Evolutionary conservation across 1,140 invertebrate species (phyloP).

Genomic region (Sitodiplosis mosellana): DNA sequence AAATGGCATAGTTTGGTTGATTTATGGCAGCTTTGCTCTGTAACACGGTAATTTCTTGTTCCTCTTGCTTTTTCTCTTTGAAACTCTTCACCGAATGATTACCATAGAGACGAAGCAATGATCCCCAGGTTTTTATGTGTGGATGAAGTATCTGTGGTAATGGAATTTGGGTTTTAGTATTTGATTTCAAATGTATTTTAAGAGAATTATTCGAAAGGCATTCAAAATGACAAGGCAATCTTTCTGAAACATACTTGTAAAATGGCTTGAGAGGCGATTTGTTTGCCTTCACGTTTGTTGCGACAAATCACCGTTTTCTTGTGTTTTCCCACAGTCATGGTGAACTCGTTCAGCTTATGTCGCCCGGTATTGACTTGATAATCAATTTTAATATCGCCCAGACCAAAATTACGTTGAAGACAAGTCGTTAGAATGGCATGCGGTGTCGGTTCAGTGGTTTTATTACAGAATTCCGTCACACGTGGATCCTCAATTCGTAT

Average conservation of each 20-base stretch:
- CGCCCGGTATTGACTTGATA: conserved; percentile 77
- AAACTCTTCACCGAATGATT: conserved; percentile 80
- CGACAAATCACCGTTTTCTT: conserved; percentile 74
- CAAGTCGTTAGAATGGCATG: conserved; percentile 86
- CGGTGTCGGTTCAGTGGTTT: conserved; percentile 86
- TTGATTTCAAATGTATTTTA: background rate
- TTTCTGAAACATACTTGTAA: conserved; percentile 43
- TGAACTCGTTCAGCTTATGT: conserved; percentile 85
- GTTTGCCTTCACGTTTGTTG: conserved; percentile 96
- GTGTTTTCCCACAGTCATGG: conserved; percentile 87
- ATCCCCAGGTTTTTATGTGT: conserved; percentile 88
- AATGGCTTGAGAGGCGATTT: conserved; percentile 88
- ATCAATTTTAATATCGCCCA: conserved; percentile 72
- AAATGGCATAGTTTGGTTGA: conserved; percentile 82
- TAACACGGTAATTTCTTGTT: conserved; percentile 82
- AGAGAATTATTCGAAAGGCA: too few relatives aligned
- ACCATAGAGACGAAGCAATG: conserved; percentile 79
- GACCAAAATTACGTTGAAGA: conserved; percentile 80
- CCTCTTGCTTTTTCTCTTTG: conserved; percentile 86
- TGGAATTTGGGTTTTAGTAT: background rate
- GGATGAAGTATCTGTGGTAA: conserved; percentile 56
- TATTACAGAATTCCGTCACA: conserved; percentile 82
- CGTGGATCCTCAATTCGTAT: conserved; percentile 84
- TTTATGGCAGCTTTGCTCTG: conserved; percentile 80
- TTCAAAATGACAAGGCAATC: too few relatives aligned